Conservation (phyloP, 2,797 vertebrate genomes). For the Mormyrus hasselquistii region DNA sequence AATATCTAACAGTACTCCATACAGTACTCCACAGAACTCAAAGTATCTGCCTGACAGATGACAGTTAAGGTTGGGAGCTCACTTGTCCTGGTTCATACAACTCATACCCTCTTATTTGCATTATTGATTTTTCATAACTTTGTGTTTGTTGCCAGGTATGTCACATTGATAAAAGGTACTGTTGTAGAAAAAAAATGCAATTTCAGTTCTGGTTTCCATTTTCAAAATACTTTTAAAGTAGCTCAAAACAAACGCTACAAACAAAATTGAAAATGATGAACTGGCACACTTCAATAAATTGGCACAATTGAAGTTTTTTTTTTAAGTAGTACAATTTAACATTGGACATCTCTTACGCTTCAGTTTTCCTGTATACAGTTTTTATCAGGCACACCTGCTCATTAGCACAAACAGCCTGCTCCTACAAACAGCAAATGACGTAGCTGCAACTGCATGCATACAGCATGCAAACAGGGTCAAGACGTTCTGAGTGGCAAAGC, state of each 20-base stretch:
- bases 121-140: neutral
- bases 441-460: neutral
- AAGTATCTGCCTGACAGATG: neutral
- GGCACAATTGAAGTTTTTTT: neutral
- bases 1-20: neutral
- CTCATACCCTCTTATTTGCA: neutral
- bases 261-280: neutral
- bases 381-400: neutral
- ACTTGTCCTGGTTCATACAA: neutral
- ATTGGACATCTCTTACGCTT: neutral
- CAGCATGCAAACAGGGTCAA: neutral
- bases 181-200: neutral
- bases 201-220: neutral
- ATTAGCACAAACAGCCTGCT: neutral
- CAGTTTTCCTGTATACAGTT: neutral
- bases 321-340: neutral
- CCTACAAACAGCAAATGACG: neutral
- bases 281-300: neutral
- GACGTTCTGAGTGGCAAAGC: neutral
- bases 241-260: neutral
- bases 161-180: neutral
- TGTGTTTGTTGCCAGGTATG: neutral
- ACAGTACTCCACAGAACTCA: neutral
- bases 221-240: neutral
- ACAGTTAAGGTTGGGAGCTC: neutral